These are phyloP conservation scores for Pituophis catenifer DNA, from an alignment of 2,113 vertebrate genomes.

Conservation along the genomic window DNA sequence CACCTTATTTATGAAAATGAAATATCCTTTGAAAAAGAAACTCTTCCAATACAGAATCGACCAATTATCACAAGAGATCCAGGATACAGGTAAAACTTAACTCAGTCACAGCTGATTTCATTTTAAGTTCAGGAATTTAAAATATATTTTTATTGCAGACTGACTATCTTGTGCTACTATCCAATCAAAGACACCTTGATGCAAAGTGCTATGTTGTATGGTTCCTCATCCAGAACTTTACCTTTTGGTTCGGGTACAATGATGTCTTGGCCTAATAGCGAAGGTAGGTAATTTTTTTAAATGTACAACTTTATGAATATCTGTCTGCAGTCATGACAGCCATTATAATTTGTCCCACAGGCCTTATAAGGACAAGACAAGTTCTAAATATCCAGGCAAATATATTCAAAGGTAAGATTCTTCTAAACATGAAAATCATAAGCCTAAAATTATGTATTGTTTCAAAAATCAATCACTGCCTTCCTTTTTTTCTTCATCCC, in stretches of 20 bases:
- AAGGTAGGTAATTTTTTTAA: conserved; percentile 32
- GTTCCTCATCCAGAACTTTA: background rate
- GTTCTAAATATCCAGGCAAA: conserved; percentile 48
- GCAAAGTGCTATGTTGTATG: background rate
- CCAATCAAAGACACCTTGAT: conserved; percentile 54
- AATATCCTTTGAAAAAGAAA: conserved; percentile 62
- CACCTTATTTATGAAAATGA: conserved; percentile 64
- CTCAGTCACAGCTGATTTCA: background rate
- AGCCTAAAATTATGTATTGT: conserved; percentile 8
- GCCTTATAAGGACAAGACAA: conserved; percentile 42
- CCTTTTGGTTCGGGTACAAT: conserved; percentile 21
- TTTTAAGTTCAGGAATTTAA: conserved; percentile 4
- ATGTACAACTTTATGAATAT: background rate
- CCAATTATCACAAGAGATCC: conserved; percentile 51
- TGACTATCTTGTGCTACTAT: conserved; percentile 59
- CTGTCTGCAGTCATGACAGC: background rate
- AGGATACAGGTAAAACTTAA: conserved; percentile 56
- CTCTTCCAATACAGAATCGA: conserved; percentile 29
- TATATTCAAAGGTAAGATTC: conserved; percentile 56
- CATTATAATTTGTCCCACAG: conserved; percentile 25
- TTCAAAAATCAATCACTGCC: background rate
- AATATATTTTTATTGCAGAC: conserved; percentile 31
- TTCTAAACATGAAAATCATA: background rate
- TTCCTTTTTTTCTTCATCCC: fast-evolving
- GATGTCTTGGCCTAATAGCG: conserved; percentile 25